Conservation (phyloP, 1,140 invertebrate species). For the Vanessa atalanta region DNA sequence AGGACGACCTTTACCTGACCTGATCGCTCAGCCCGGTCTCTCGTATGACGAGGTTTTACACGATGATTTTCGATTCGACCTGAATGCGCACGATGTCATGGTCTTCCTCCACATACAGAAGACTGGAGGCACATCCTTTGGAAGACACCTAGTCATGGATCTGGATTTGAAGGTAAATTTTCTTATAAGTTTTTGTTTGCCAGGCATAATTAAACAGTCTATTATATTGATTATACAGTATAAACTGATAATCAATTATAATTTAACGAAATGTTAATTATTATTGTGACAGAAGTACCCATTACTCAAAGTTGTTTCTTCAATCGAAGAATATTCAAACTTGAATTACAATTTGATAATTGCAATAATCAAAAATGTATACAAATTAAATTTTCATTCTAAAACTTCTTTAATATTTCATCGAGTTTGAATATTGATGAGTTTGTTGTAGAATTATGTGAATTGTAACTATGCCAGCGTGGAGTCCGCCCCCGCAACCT, state of each 20-base stretch:
- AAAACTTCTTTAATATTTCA: neutral
- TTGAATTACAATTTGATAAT: neutral
- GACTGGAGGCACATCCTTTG: constrained; percentile 93
- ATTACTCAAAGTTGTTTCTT: constrained; percentile 1
- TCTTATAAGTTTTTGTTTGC: neutral
- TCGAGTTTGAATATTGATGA: constrained; percentile 19
- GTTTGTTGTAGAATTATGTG: neutral
- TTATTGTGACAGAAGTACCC: neutral
- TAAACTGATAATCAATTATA: too few species aligned
- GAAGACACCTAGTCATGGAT: constrained; percentile 96
- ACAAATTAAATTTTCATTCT: neutral
- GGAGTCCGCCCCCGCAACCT: constrained; percentile 28
- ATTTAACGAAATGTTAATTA: neutral
- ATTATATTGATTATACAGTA: too few species aligned
- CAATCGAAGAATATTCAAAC: neutral
- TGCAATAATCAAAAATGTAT: neutral
- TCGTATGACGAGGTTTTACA: constrained; percentile 92
- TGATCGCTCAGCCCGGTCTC: constrained; percentile 82
- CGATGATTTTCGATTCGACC: constrained; percentile 93
- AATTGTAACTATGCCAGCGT: constrained; percentile 15
- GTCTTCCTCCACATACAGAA: constrained; percentile 99
- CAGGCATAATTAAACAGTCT: too few species aligned
- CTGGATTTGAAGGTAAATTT: constrained; percentile 87
- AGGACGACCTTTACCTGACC: constrained; percentile 81
- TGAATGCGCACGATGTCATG: constrained; percentile 96